phyloP scores from a whole-genome alignment of 2,888 invertebrate species.

The Stenotaenia linearis region DNA sequence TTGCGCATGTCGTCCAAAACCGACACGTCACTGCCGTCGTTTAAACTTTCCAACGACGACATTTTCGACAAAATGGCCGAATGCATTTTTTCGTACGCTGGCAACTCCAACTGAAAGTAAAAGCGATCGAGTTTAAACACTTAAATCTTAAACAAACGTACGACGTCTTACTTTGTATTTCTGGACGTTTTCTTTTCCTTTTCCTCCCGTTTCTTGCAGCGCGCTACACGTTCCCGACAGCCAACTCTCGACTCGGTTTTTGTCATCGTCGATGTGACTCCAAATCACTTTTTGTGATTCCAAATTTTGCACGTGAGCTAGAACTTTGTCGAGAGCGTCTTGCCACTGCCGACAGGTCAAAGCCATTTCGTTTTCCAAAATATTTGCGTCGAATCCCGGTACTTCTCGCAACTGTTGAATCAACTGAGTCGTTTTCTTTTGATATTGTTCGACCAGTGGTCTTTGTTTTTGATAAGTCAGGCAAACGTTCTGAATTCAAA shows the following conservation, averaged over 20 bases:
- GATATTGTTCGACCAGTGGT: conserved; percentile 68
- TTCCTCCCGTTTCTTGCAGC: conserved; percentile 54
- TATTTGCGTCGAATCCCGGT: conserved; percentile 58
- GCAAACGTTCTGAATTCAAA: conserved; percentile 28
- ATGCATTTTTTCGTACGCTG: conserved; percentile 67
- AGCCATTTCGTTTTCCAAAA: conserved; percentile 45
- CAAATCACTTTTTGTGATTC: conserved; percentile 88
- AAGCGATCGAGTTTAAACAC: background rate
- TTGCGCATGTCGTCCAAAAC: conserved; percentile 42
- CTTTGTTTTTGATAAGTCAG: conserved; percentile 59
- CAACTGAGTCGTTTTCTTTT: conserved; percentile 65
- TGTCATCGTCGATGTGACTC: conserved; percentile 83
- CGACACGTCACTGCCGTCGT: conserved; percentile 64
- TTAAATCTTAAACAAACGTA: background rate
- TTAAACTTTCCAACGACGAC: conserved; percentile 68
- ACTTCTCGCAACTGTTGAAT: conserved; percentile 63
- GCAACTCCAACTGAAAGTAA: conserved; percentile 59
- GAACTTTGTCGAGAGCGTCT: conserved; percentile 55
- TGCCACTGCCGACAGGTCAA: conserved; percentile 41
- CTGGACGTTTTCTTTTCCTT: background rate
- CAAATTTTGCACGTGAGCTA: conserved; percentile 68
- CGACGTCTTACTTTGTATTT: background rate
- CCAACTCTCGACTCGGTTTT: conserved; percentile 78
- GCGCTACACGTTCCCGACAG: conserved; percentile 71
- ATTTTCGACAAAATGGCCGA: conserved; percentile 73